phyloP scores from a whole-genome alignment of 2,113 vertebrate genomes.

The Phyllostomus hastatus region DNA sequence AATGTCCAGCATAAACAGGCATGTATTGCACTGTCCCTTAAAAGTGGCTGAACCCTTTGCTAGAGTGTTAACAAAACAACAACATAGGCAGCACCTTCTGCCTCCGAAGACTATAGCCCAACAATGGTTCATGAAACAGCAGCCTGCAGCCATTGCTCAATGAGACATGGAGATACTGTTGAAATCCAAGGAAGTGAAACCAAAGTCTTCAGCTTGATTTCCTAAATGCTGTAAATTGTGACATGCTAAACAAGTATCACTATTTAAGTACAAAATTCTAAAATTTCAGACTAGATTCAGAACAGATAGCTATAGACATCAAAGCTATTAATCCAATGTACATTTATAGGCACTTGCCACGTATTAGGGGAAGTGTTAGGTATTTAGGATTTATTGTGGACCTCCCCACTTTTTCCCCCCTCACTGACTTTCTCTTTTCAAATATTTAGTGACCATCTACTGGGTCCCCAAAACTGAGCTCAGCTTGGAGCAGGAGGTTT shows the following conservation, averaged over 20 bases:
- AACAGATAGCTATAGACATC: not conserved
- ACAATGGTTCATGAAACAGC: not conserved
- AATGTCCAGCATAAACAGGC: not conserved
- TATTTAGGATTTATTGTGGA: not conserved
- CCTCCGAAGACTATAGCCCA: not conserved
- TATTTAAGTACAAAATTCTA: not conserved
- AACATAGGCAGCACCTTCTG: not conserved
- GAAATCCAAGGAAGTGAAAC: not conserved
- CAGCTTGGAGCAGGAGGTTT: not conserved
- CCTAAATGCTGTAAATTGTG: not conserved
- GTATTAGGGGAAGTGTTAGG: not conserved
- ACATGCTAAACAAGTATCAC: not conserved
- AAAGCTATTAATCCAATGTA: not conserved
- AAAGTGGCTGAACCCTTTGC: not conserved
- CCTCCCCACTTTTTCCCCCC: not conserved
- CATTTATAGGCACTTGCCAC: not conserved
- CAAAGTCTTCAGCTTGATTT: not conserved
- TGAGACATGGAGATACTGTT: not conserved
- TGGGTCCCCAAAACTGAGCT: not conserved
- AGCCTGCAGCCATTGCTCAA: fast-evolving
- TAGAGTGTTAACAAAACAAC: not conserved
- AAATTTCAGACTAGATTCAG: not conserved
- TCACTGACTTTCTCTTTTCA: not conserved
- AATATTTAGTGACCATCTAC: not conserved
- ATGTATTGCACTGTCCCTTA: not conserved